Conservation (phyloP, 2,797 vertebrate species). For the Chelmon rostratus region DNA sequence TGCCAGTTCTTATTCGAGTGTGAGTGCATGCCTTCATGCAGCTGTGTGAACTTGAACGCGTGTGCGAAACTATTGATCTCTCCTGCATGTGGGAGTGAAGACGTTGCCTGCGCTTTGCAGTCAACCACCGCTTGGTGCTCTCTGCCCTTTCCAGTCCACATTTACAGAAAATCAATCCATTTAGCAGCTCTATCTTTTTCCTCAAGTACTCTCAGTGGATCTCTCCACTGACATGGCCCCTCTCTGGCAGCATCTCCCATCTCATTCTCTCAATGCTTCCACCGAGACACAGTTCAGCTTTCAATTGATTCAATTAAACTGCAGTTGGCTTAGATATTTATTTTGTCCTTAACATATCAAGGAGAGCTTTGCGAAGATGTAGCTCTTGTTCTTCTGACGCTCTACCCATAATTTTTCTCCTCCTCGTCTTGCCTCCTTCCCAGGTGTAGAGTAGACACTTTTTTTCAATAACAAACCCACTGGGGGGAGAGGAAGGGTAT, state of each 20-base stretch:
- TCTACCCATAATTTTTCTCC: background rate
- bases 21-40: slow-evolving; percentile 35
- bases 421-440: slow-evolving; percentile 12
- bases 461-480: slow-evolving; percentile 44
- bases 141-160: slow-evolving; percentile 83
- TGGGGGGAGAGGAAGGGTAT: slow-evolving; percentile 14
- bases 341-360: slow-evolving; percentile 64
- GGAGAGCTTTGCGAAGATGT: slow-evolving; percentile 38
- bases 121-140: slow-evolving; percentile 72
- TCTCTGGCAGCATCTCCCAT: slow-evolving; percentile 54
- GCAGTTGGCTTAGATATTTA: slow-evolving; percentile 65
- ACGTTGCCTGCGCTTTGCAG: slow-evolving; percentile 74
- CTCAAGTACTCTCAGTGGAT: slow-evolving; percentile 70
- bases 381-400: slow-evolving; percentile 12
- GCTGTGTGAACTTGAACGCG: slow-evolving; percentile 47
- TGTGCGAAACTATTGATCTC: slow-evolving; percentile 72
- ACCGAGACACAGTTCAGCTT: slow-evolving; percentile 56
- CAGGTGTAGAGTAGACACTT: slow-evolving; percentile 46
- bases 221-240: slow-evolving; percentile 65
- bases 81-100: slow-evolving; percentile 63
- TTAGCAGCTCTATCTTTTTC: slow-evolving; percentile 83
- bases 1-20: slow-evolving; percentile 44
- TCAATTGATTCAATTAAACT: slow-evolving; percentile 79
- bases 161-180: slow-evolving; percentile 87
- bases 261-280: slow-evolving; percentile 55